Conservation (phyloP, 2,113 vertebrate genomes). For the Oostethus manadensis region DNA sequence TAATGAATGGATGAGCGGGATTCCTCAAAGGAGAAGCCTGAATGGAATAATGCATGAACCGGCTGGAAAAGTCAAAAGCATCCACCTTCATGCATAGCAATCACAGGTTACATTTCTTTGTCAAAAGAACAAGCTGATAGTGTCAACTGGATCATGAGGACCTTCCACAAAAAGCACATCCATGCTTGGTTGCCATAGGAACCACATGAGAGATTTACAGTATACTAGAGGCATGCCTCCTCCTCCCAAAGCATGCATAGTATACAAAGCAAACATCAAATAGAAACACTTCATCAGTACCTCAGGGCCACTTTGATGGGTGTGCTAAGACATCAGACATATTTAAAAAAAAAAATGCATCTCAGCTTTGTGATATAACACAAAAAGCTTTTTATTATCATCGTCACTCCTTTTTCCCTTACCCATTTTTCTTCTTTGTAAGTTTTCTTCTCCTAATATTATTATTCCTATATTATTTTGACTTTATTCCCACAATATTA, state of each 20-base stretch:
- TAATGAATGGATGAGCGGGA: slow-evolving; percentile 45
- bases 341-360: no score
- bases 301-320: no score
- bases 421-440: no score
- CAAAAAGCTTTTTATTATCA: no score
- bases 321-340: no score
- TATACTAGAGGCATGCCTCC: slow-evolving; percentile 39
- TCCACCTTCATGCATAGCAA: slow-evolving; percentile 32
- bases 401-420: no score
- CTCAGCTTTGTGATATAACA: no score
- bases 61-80: slow-evolving; percentile 20
- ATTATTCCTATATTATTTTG: no score
- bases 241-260: slow-evolving; percentile 43
- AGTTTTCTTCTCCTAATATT: no score
- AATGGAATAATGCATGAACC: slow-evolving; percentile 26
- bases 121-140: slow-evolving; percentile 9
- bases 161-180: slow-evolving; percentile 42
- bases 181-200: slow-evolving; percentile 65
- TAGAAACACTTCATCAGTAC: slow-evolving; percentile 25
- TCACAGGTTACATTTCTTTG: slow-evolving; percentile 24
- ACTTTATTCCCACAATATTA: no score
- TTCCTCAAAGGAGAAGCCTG: slow-evolving; percentile 33
- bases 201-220: slow-evolving; percentile 48
- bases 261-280: slow-evolving; percentile 40
- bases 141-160: slow-evolving; percentile 25